A percentile compares a stretch with the other conserved stretches of the same genome.
Conservation (phyloP, 2,888 invertebrate genomes). For the Eupsilia transversa region DNA sequence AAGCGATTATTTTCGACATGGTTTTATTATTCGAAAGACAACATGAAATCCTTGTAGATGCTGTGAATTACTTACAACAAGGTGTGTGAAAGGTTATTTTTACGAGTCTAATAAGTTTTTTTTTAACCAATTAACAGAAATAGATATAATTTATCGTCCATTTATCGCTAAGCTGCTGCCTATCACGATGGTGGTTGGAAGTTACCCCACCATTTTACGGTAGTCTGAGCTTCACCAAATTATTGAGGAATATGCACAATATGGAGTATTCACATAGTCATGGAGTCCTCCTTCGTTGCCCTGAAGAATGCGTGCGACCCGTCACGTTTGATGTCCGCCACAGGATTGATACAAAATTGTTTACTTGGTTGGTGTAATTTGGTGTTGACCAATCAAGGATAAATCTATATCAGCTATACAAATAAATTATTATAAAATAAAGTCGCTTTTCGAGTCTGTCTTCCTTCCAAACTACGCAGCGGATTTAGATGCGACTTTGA, state of each 20-base stretch:
- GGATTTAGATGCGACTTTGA: background rate
- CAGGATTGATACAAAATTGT: background rate
- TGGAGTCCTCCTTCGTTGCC: background rate
- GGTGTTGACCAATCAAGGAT: background rate
- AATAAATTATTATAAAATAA: background rate
- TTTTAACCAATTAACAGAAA: no score
- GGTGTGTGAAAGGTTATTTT: background rate
- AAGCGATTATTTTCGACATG: constrained; percentile 2
- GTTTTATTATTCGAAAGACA: constrained; percentile 3
- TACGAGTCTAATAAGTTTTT: no score
- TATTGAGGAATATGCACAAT: background rate
- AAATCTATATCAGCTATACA: background rate
- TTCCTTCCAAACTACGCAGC: background rate
- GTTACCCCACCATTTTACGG: background rate
- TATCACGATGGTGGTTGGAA: background rate
- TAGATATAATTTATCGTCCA: no score
- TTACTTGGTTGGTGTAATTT: background rate
- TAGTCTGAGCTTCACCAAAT: no score
- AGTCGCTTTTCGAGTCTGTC: background rate
- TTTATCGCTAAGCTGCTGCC: background rate
- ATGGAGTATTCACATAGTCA: background rate
- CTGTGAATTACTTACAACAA: background rate
- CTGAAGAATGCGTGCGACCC: background rate
- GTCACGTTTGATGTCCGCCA: background rate
- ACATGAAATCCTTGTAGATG: background rate